Base-by-base conservation (phyloP, 2,113 vertebrate species). In the Semicossyphus pulcher region DNA sequence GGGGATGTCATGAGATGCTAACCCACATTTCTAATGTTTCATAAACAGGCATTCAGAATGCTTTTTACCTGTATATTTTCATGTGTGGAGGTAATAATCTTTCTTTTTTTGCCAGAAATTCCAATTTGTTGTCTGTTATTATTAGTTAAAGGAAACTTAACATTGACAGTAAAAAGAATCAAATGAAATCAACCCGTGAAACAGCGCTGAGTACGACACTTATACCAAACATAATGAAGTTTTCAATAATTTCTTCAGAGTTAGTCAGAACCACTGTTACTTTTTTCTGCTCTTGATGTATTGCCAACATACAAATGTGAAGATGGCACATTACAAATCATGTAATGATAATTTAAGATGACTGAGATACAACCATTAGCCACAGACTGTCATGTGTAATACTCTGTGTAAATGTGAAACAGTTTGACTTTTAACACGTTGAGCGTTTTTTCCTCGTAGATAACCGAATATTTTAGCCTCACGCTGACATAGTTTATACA, bases 381-480 rank as follows among this genome's bases (percentile, higher is more conserved):
- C 29, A 12, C 39, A 20, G 29, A 62, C 20, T 61, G 15, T 67
- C 21, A 57, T 72, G 36, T 65, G 44, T n/a, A 42, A 41, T 25
- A 71, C 52, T 41, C 64, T 9, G 49, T 59, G 10, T 31, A 31
- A 61, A 42, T 67, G 44, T 70, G 64, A 76, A 81, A 37, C 48
- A 67, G 36, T 77, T 75, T 72, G 60, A 76, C 76, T 74, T 44
- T 57, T 70, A 59, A 45, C 49, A 65, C 58, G 60, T 41, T n/a
- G 60, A 71, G 34, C 34, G 6, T 87, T 26, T 62, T 56, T 69
- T 20, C 20, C 29, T 62, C 47, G 62, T 45, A 62, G 28, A 71
- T 42, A 66, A 59, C 48, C 18, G 60, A 83, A 85, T 81, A 66
- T 28, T 39, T 88, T 81, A 65, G 53, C 72, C 72, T 72, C 49